These are phyloP conservation scores for Gavialis gangeticus DNA, from an alignment of 2,113 vertebrate species.

Conservation along the genomic window DNA sequence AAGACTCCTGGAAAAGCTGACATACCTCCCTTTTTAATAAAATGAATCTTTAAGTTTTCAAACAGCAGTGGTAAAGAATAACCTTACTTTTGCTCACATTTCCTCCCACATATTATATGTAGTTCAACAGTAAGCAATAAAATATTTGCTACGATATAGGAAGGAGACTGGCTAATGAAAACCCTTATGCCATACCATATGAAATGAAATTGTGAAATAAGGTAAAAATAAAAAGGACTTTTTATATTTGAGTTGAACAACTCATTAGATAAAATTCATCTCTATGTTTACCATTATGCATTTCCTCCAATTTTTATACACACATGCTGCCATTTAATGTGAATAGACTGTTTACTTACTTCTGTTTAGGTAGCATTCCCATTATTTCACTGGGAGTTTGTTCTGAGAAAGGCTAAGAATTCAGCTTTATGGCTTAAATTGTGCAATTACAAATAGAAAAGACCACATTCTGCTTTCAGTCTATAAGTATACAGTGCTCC, in stretches of 20 bases:
- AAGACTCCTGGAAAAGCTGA: not conserved
- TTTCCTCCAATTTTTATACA: not conserved
- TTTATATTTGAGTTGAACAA: not conserved
- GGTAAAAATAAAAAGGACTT: not conserved
- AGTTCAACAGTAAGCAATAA: not conserved
- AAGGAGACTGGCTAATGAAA: conserved; percentile 12
- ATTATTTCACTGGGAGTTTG: not conserved
- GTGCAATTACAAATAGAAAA: not conserved
- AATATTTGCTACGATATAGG: not conserved
- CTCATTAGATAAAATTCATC: not conserved
- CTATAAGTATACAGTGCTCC: too few species aligned
- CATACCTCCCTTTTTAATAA: not conserved
- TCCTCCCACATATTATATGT: not conserved
- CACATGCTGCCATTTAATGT: not conserved
- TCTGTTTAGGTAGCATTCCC: not conserved
- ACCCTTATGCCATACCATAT: not conserved
- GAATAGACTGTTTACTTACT: not conserved
- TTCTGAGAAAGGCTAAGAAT: not conserved
- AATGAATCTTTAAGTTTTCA: not conserved
- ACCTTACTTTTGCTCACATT: not conserved
- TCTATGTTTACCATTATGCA: not conserved
- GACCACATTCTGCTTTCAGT: not conserved
- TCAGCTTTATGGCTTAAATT: not conserved
- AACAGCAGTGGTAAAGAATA: not conserved
- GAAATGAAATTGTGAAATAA: not conserved